These are phyloP conservation scores for Drosophila takahashii DNA, from an alignment of 1,140 invertebrate species.

Conservation along the genomic window DNA sequence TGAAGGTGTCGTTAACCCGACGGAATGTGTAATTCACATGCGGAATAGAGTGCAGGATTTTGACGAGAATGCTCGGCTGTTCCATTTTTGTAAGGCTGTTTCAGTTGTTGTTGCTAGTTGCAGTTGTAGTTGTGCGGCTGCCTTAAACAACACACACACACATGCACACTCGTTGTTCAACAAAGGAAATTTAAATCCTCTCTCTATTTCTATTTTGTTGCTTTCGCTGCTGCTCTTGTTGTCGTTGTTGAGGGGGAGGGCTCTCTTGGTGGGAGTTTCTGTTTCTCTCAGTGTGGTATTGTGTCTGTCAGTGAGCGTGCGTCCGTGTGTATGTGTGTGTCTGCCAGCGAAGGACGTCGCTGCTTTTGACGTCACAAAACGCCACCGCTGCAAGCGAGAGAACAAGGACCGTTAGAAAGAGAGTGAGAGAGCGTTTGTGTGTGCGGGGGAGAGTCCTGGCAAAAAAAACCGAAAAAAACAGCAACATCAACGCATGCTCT, in stretches of 20 bases:
- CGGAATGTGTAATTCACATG: constrained; percentile 95
- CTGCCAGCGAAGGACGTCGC: constrained; percentile 46
- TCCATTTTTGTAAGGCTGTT: constrained; percentile 67
- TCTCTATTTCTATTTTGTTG: constrained; percentile 11
- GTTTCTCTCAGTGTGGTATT: constrained; percentile 56
- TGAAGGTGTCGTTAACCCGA: constrained; percentile 95
- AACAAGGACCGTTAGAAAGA: constrained; percentile 18
- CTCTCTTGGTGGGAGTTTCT: constrained; percentile 50
- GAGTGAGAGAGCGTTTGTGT: constrained; percentile 3
- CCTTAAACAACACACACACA: constrained; percentile 43
- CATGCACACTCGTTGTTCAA: constrained; percentile 26
- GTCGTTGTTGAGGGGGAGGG: constrained; percentile 1
- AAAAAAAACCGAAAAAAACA: constrained; percentile 16
- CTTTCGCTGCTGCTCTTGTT: too few species aligned
- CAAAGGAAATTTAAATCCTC: constrained; percentile 36
- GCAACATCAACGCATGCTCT: constrained; percentile 48
- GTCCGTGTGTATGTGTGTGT: constrained; percentile 38
- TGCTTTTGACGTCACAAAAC: constrained; percentile 71
- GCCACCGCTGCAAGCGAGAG: constrained; percentile 32
- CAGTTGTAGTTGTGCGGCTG: constrained; percentile 19
- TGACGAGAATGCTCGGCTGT: constrained; percentile 84
- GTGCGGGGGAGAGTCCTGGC: constrained; percentile 61
- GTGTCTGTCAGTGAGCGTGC: constrained; percentile 48
- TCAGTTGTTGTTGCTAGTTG: constrained; percentile 21
- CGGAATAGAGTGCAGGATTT: constrained; percentile 93